These are phyloP conservation scores for Smithornis capensis DNA, from an alignment of 2,113 vertebrate species.

Conservation along the genomic window DNA sequence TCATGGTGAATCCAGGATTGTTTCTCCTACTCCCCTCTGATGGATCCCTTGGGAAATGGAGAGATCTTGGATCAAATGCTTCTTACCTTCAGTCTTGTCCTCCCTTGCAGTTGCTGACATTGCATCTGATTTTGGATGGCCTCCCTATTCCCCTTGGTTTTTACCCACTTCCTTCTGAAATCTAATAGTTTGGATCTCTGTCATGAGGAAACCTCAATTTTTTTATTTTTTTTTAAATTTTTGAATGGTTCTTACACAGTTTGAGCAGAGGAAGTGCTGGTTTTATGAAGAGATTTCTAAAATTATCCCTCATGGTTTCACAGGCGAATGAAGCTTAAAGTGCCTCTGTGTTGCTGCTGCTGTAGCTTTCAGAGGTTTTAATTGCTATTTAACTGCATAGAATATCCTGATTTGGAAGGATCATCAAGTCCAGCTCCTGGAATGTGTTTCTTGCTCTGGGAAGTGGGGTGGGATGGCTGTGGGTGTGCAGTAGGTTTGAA, in stretches of 20 bases:
- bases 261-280: not conserved
- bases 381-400: not conserved
- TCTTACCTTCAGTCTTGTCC: not conserved
- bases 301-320: not conserved
- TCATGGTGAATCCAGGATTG: not conserved
- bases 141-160: not conserved
- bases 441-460: not conserved
- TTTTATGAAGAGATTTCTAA: not conserved
- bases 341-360: not conserved
- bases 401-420: not conserved
- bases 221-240: accelerated
- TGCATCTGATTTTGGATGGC: not conserved
- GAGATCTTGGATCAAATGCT: not conserved
- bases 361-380: not conserved
- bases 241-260: not conserved
- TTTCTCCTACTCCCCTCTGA: not conserved
- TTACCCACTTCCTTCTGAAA: not conserved
- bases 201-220: not conserved
- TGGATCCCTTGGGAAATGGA: not conserved
- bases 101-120: not conserved
- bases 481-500: not conserved
- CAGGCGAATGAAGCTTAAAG: not conserved
- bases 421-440: not conserved
- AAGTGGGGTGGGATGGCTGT: not conserved
- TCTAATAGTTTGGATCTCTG: not conserved